Evolutionary conservation across 2,888 invertebrate species (phyloP), one percentile per base, ranked within the genome.

Genomic region (Epirrhoe alternata): DNA sequence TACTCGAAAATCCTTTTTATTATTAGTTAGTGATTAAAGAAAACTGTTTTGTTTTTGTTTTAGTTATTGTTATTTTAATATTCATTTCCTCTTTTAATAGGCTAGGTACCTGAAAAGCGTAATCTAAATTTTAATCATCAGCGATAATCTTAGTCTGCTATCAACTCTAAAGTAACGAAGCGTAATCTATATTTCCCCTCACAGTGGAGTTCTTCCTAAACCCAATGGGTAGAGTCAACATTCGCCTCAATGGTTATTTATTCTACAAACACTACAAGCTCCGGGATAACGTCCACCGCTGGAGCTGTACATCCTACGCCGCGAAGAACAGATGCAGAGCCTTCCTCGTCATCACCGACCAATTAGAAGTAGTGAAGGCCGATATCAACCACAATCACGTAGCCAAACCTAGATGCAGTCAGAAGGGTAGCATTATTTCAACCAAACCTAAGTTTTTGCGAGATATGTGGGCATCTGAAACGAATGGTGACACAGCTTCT

Each of bases 191-290:
- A 24, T 24, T 42, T 42, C 47, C 63, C 8, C 58, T 67, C 65
- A 49, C 86, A 84, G 87, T 84, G 16, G 87, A 89, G 69, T 91
- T 91, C 73, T 88, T 89, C 72, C 81, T 86, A n/a, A 90, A 90
- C 17, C 89, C 89, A 16, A 90, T 83, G 58, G 91, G 91, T 5
- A 83, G 87, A 24, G 84, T 89, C 66, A 90, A 89, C 65, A 83
- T 91, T 1, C 91, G 90, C 3, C 71, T 92, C n/a, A 91, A 91
- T 73, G 85, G 89, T 66, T 91, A 86, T 61, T 89, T 88, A 0
- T 92, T 89, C 78, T 92, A 90, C 84, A 90, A 91, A 69, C 91
- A 92, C 63, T 74, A 90, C 33, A 90, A 88, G 66, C 88, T 90
- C 0, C 84, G 89, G 45, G 82, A 81, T 49, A 87, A 90, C 69